Base-by-base conservation (phyloP, 2,797 vertebrate genomes). In the Sebastiscus albofasciatus region DNA sequence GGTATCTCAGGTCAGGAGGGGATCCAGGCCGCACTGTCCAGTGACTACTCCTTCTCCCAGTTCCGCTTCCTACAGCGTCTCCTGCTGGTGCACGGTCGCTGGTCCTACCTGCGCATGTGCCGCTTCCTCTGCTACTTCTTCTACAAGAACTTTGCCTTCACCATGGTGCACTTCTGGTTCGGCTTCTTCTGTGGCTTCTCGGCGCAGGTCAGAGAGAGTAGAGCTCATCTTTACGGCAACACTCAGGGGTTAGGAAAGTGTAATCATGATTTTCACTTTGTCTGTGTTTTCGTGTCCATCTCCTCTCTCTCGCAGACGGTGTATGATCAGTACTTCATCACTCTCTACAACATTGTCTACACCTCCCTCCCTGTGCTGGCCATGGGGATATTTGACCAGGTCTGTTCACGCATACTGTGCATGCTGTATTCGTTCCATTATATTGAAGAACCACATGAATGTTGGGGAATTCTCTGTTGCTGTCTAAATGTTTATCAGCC, bases 141-240 rank as follows among this genome's bases (percentile, higher is more conserved):
- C 96, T 99, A 99, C 92, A 99, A 99, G 96, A 99, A 99, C 91
- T 99, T 99, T 0, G 98, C 98, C 85, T 99, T 99, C 96, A 99
- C 98, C 92, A 98, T 99, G 97, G 98, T 99, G 94, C 98, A 99
- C 92, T 99, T 99, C 95, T 99, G 98, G 98, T 99, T 99, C 5
- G 98, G 97, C 78, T 99, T 99, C 96, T 99, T 98, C 95, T 99
- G 98, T 0, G 98, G 97, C 76, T 99, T 99, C 91, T 99, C 98
- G 0, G 98, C 98, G 2, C 98, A 99, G 97, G 98, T 98, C 84
- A 34, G 92, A 58, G 92, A 58, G 22, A 36, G 52, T 13, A 1
- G 2, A 61, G 10, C 3, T 70, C 62, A 29, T 29, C 13, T 10
- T 16, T 5, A 0, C 2, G 0, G 34, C 36, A 49, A 54, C 29